Evolutionary conservation across 2,888 invertebrate species (phyloP).

Genomic region (Cyclophora albipunctata): DNA sequence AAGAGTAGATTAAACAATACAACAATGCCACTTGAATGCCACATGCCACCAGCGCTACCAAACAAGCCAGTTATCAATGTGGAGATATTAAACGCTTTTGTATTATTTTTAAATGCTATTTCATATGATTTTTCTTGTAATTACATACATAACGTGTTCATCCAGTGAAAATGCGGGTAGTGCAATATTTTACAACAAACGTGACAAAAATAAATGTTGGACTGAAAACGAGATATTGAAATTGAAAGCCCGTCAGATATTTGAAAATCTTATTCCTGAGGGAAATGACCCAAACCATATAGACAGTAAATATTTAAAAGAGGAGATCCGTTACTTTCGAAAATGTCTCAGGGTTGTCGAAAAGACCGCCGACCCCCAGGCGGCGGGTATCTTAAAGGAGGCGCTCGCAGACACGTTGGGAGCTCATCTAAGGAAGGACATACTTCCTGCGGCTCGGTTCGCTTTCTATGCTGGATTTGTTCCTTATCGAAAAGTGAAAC

Average conservation of each 20-base stretch:
- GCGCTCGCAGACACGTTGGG: constrained; percentile 56
- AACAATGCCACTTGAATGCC: too few species aligned
- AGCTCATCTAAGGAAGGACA: constrained; percentile 49
- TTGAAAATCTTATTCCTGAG: constrained; percentile 44
- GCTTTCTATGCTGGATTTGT: constrained; percentile 64
- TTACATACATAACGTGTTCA: constrained; percentile 26
- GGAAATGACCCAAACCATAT: constrained; percentile 41
- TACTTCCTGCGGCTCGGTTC: constrained; percentile 54
- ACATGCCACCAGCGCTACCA: too few species aligned
- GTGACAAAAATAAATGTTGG: constrained; percentile 43
- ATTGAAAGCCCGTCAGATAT: constrained; percentile 46
- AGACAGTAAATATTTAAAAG: constrained; percentile 38
- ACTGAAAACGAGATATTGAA: constrained; percentile 47
- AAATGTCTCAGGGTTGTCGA: constrained; percentile 33
- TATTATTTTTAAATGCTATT: constrained; percentile 45
- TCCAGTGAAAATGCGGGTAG: constrained; percentile 44
- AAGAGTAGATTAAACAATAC: too few species aligned
- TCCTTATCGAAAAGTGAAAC: constrained; percentile 42
- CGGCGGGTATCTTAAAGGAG: constrained; percentile 36
- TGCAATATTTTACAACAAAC: constrained; percentile 43
- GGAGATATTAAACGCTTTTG: too few species aligned
- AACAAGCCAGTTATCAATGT: too few species aligned
- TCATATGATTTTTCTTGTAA: constrained; percentile 38
- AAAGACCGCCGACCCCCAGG: constrained; percentile 25
- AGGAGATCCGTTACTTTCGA: constrained; percentile 43